These are phyloP conservation scores for Strigamia crassipes DNA, from an alignment of 2,888 invertebrate species.

Conservation along the genomic window DNA sequence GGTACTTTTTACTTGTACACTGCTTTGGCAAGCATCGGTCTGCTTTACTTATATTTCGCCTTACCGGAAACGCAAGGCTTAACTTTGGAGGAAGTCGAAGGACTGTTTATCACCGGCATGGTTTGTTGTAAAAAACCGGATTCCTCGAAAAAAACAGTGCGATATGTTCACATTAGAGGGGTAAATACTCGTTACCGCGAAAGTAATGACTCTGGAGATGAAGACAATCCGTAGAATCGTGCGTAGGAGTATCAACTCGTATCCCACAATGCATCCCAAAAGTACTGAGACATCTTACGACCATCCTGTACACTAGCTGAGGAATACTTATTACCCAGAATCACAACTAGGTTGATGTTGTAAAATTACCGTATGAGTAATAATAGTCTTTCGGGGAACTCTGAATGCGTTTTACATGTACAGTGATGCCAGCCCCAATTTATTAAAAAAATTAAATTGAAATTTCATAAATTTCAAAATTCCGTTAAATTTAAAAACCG, in stretches of 20 bases:
- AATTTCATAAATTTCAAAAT: no score
- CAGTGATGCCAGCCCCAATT: no score
- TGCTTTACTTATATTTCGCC: constrained; percentile 60
- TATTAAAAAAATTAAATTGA: no score
- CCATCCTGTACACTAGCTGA: no score
- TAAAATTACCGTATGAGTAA: not conserved
- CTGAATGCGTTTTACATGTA: no score
- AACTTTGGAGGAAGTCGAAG: constrained; percentile 62
- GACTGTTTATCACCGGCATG: constrained; percentile 57
- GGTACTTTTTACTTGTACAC: constrained; percentile 65
- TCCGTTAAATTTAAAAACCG: no score
- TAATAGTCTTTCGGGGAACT: no score
- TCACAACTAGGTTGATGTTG: no score
- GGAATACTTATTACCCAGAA: no score
- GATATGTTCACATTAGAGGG: constrained; percentile 62
- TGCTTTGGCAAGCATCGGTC: constrained; percentile 60
- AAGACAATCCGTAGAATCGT: constrained; percentile 41
- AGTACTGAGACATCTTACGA: no score
- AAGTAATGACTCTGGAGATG: constrained; percentile 51
- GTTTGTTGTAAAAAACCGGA: constrained; percentile 46
- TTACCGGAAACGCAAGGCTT: constrained; percentile 65
- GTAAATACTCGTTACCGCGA: constrained; percentile 58
- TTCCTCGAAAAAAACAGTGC: constrained; percentile 56
- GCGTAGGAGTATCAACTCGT: no score
- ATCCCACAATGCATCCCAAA: not conserved